These are phyloP conservation scores for Menura novaehollandiae DNA, from an alignment of 2,113 vertebrate species.

Conservation along the genomic window DNA sequence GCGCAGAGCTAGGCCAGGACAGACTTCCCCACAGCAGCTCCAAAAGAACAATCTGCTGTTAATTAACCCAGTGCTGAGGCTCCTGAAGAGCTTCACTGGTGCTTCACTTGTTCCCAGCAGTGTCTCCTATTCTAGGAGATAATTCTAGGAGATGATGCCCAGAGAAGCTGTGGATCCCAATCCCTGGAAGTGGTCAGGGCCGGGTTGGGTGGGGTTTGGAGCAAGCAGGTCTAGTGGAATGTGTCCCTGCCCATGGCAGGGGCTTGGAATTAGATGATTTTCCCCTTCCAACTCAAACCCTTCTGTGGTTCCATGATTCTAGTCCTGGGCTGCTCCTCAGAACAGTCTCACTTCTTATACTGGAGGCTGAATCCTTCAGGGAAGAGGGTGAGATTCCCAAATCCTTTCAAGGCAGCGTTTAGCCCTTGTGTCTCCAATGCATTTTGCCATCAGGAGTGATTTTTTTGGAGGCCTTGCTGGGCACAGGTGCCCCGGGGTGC, in stretches of 20 bases:
- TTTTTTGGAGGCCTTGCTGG: neutral
- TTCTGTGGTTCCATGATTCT: neutral
- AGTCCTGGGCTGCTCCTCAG: neutral
- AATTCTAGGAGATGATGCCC: neutral
- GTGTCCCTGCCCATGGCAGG: neutral
- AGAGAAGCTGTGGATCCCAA: neutral
- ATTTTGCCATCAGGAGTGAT: neutral
- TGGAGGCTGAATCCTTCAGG: neutral
- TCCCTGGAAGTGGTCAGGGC: neutral
- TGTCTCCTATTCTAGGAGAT: neutral
- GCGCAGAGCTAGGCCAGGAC: neutral
- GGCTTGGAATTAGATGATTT: neutral
- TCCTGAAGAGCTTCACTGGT: neutral
- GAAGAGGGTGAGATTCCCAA: neutral
- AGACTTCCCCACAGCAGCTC: neutral
- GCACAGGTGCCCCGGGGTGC: neutral
- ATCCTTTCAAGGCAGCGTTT: accelerated
- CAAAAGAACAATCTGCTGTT: neutral
- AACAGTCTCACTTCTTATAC: neutral
- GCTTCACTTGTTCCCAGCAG: neutral
- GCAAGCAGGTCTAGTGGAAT: neutral
- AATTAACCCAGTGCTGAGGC: neutral
- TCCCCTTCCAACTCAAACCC: neutral
- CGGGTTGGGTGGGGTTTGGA: neutral
- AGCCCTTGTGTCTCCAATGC: accelerated